phyloP scores from a whole-genome alignment of 2,888 invertebrate genomes.

The Orthosia cruda region DNA sequence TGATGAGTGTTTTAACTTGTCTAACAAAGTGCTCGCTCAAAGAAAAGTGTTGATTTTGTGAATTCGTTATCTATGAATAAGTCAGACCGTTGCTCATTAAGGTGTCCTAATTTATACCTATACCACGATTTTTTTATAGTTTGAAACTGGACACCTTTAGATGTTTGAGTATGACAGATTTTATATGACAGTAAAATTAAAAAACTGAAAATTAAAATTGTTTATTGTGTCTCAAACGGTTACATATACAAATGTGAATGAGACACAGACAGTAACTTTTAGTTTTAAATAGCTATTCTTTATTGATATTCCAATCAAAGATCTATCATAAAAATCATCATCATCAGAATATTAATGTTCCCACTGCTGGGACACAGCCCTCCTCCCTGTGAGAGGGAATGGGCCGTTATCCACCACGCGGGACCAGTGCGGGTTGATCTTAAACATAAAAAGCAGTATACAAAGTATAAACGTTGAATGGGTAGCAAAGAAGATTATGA shows the following conservation, averaged over 20 bases:
- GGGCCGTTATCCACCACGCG: no score
- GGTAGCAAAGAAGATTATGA: neutral
- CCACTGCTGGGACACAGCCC: no score
- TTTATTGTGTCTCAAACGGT: no score
- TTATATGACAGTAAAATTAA: no score
- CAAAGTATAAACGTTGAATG: no score
- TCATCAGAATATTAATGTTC: no score
- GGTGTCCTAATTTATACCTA: neutral
- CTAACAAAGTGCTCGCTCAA: neutral
- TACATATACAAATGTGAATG: no score
- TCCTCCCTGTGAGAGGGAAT: no score
- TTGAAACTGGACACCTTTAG: neutral
- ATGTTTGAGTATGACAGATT: neutral
- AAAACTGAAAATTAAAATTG: no score
- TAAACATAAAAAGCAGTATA: neutral
- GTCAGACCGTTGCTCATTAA: constrained; percentile 1
- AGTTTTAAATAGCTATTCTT: neutral
- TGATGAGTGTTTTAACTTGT: constrained; percentile 15
- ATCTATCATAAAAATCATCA: no score
- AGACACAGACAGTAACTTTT: no score
- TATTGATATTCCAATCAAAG: neutral
- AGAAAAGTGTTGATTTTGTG: constrained; percentile 26
- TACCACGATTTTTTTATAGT: neutral
- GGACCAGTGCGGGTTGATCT: no score
- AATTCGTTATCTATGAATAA: constrained; percentile 13